Evolutionary conservation across 2,113 vertebrate species (phyloP).

Genomic region (Lophotis ruficrista): DNA sequence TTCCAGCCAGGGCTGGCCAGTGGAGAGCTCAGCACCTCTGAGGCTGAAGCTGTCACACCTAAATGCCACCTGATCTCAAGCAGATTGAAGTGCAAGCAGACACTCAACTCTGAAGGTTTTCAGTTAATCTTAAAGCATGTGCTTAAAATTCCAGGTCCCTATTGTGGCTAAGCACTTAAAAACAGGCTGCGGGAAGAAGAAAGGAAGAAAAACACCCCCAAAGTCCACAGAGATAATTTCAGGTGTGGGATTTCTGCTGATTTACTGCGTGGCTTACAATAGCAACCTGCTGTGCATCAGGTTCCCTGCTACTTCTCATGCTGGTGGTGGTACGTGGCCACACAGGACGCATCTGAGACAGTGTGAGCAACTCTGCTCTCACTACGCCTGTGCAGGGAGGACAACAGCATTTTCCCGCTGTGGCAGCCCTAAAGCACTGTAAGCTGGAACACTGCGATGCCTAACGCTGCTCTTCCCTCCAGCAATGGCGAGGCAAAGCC

Average conservation of each 20-base stretch:
- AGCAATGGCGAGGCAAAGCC: not conserved
- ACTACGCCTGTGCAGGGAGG: rapidly evolving
- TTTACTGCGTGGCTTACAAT: not conserved
- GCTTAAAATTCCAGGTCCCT: not conserved
- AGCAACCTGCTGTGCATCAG: not conserved
- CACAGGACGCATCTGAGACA: not conserved
- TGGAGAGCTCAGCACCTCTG: not conserved
- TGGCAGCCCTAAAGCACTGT: not conserved
- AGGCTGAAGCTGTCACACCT: not conserved
- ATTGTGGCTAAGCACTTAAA: not conserved
- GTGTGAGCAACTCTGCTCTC: not conserved
- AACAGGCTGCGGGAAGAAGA: not conserved
- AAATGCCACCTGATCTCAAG: not conserved
- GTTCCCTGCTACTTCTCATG: not conserved
- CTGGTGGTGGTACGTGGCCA: not conserved
- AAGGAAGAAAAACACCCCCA: not conserved
- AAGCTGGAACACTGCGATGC: not conserved
- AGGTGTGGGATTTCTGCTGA: not conserved
- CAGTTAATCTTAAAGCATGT: not conserved
- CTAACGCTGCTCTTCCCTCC: not conserved
- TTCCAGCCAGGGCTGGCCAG: not conserved
- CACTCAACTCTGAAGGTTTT: not conserved
- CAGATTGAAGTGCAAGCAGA: not conserved
- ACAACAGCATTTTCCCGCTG: not conserved
- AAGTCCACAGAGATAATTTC: not conserved